Evolutionary conservation across 2,113 vertebrate species (phyloP).

Genomic region (Polypterus bichir): DNA sequence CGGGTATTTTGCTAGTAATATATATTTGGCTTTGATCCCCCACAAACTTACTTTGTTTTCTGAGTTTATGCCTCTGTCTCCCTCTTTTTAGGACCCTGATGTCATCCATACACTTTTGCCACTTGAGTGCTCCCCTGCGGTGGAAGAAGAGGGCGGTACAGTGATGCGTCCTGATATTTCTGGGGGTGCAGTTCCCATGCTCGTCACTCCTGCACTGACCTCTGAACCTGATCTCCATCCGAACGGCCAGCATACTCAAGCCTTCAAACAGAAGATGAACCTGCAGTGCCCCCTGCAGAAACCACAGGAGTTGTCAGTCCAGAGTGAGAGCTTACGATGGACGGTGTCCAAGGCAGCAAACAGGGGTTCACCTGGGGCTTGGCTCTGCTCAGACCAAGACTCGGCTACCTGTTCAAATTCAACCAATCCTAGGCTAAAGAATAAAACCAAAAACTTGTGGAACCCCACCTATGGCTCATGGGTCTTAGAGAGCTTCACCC

Average conservation of each 20-base stretch:
- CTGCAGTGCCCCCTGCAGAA: constrained; percentile 35
- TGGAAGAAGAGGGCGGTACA: constrained; percentile 57
- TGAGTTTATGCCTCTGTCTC: too few relatives aligned
- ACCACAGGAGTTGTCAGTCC: constrained; percentile 52
- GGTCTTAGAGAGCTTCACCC: constrained; percentile 62
- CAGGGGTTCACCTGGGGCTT: not conserved
- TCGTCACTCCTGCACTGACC: constrained; percentile 42
- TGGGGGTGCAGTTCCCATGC: constrained; percentile 50
- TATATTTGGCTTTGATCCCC: not conserved
- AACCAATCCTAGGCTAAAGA: constrained; percentile 60
- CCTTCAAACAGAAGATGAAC: constrained; percentile 36
- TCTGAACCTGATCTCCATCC: constrained; percentile 29
- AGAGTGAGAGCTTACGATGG: constrained; percentile 43
- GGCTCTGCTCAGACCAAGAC: constrained; percentile 36
- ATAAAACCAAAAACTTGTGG: constrained; percentile 83
- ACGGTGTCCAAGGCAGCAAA: constrained; percentile 37
- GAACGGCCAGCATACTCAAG: constrained; percentile 24
- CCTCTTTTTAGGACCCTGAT: constrained; percentile 62
- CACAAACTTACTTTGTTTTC: not conserved
- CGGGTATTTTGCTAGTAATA: too few relatives aligned
- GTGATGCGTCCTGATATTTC: constrained; percentile 52
- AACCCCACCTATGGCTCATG: constrained; percentile 83
- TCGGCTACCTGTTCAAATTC: constrained; percentile 46
- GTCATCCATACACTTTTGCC: constrained; percentile 77
- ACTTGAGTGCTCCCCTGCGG: constrained; percentile 51